Conservation (phyloP, 1,140 invertebrate genomes). For the Anadara kagoshimensis region DNA sequence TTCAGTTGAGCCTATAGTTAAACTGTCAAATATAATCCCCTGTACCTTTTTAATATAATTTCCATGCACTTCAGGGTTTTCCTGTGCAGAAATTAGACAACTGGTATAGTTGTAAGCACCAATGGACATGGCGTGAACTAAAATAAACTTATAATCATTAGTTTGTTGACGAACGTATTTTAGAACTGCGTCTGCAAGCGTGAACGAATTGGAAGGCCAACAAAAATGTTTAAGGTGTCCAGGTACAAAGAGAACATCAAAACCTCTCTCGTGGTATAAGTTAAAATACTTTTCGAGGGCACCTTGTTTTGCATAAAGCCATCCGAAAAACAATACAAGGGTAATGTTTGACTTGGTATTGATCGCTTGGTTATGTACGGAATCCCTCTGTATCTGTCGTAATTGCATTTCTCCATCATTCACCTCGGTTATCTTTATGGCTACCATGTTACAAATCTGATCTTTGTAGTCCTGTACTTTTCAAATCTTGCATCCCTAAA, state of each 20-base stretch:
- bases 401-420: not conserved
- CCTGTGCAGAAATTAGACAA: slow-evolving; percentile 26
- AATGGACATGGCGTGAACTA: slow-evolving; percentile 44
- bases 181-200: slow-evolving; percentile 20
- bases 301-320: slow-evolving; percentile 27
- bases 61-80: slow-evolving; percentile 3
- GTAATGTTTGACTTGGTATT: not conserved
- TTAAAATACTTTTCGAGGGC: slow-evolving; percentile 29
- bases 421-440: not conserved
- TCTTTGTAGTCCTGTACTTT: no score
- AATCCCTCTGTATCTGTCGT: not conserved
- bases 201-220: slow-evolving; percentile 34
- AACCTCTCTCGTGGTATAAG: slow-evolving; percentile 31
- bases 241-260: slow-evolving; percentile 37
- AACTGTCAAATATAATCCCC: slow-evolving; percentile 40
- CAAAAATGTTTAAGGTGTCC: slow-evolving; percentile 32
- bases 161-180: slow-evolving; percentile 16
- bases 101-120: slow-evolving; percentile 49
- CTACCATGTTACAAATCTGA: not conserved
- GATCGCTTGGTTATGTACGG: not conserved
- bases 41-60: slow-evolving; percentile 16
- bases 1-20: slow-evolving; percentile 39
- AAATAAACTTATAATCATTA: slow-evolving; percentile 3
- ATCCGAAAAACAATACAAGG: slow-evolving; percentile 42
- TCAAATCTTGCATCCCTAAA: no score